These are phyloP conservation scores for Platyura marginata DNA, from an alignment of 1,140 invertebrate genomes.

Conservation along the genomic window DNA sequence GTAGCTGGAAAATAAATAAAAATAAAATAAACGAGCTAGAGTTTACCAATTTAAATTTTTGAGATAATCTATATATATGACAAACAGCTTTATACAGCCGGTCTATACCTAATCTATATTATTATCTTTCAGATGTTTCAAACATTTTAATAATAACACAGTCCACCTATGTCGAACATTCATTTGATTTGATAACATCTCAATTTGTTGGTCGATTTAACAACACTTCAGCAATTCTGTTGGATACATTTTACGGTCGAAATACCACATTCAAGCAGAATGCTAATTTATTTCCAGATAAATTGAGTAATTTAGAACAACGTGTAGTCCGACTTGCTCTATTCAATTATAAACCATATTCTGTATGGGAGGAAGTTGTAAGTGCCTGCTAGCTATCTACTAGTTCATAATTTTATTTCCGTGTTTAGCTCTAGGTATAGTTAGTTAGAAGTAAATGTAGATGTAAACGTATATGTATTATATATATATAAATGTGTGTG, in stretches of 20 bases:
- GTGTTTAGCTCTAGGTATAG: too few relatives aligned
- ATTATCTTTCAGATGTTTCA: neutral
- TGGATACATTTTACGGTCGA: neutral
- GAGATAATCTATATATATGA: too few relatives aligned
- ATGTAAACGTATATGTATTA: too few relatives aligned
- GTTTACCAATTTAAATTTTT: too few relatives aligned
- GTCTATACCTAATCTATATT: too few relatives aligned
- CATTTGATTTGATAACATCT: slow-evolving; percentile 4
- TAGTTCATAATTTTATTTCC: neutral
- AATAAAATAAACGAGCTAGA: too few relatives aligned
- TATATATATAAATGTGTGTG: too few relatives aligned
- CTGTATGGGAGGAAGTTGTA: slow-evolving; percentile 8
- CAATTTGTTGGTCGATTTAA: slow-evolving; percentile 4
- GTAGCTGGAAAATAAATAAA: too few relatives aligned
- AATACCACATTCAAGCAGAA: neutral
- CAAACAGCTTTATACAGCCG: too few relatives aligned
- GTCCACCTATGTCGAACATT: neutral
- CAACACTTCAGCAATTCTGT: neutral
- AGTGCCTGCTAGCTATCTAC: neutral
- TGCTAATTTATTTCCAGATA: slow-evolving; percentile 12
- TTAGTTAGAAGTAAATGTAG: too few relatives aligned
- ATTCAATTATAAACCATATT: slow-evolving; percentile 14
- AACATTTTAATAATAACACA: slow-evolving; percentile 1
- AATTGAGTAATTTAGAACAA: slow-evolving; percentile 10
- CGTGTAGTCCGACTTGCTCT: slow-evolving; percentile 9